A percentile compares a stretch with the other conserved stretches of the same genome.
Evolutionary conservation across 2,888 invertebrate species (phyloP).

Genomic region (Eulithis testata): DNA sequence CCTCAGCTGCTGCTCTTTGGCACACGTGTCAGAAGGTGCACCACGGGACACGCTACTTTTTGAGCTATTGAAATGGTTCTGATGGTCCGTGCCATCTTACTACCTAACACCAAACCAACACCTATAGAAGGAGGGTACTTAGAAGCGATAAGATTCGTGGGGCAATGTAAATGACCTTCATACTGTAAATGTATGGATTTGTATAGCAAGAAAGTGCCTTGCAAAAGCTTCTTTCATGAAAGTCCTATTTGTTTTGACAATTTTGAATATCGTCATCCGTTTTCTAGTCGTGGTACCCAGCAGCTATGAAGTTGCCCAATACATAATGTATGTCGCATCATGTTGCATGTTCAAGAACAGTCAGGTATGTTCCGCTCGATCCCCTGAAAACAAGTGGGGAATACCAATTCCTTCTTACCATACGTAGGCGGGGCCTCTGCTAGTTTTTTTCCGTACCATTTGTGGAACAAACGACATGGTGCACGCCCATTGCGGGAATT

Average conservation of each 20-base stretch:
- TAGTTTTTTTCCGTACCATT: conserved; percentile 60
- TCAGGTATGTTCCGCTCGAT: conserved; percentile 55
- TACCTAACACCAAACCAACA: neutral
- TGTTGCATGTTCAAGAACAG: conserved; percentile 61
- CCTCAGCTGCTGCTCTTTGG: conserved; percentile 52
- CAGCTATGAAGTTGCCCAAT: conserved; percentile 21
- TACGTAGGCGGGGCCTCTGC: conserved; percentile 54
- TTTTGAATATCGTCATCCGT: neutral
- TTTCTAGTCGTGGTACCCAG: neutral
- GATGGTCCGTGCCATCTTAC: neutral
- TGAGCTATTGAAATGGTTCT: neutral
- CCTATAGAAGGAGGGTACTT: neutral
- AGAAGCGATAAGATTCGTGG: neutral
- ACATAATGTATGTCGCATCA: conserved; percentile 44
- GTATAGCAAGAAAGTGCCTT: too few relatives aligned
- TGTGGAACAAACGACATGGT: conserved; percentile 61
- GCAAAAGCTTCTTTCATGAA: too few relatives aligned
- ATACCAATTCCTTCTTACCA: conserved; percentile 55
- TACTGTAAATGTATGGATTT: too few relatives aligned
- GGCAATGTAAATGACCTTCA: too few relatives aligned
- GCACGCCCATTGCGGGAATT: conserved; percentile 58
- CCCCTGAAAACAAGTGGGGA: conserved; percentile 50
- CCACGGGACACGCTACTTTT: conserved; percentile 3
- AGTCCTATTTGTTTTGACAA: too few relatives aligned
- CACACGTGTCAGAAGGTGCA: conserved; percentile 42